Evolutionary conservation across 1,140 invertebrate genomes (phyloP), one percentile per base, ranked within the genome.

Genomic region (Parasteatoda tepidariorum): DNA sequence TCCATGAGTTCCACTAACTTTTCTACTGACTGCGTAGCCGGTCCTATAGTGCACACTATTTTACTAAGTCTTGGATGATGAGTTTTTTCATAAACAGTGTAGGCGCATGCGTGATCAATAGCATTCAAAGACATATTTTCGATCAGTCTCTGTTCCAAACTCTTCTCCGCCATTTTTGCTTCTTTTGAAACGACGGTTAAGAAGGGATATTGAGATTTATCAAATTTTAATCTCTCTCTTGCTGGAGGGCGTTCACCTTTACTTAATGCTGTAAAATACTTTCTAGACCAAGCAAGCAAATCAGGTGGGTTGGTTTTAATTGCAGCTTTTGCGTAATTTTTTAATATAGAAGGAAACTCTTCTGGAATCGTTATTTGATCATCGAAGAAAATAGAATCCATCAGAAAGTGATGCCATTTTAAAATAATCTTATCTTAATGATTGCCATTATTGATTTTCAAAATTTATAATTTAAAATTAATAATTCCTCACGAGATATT

Each of bases 1-100:
- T 96, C 94, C 89, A 99, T 98, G 97, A 99, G 98, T 87, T 97
- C 92, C 88, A 97, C 95, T 34, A 99, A 89, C 87, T 93, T 95
- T 30, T 93, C 93, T 0, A 96, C 93, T 81, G 94, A 92, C 64
- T 93, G 90, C 24, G 96, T 98, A 7, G 93, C 96, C 3, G 98
- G 98, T 34, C 97, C 94, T 94, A 87, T 74, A 88, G 78, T 74
- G 13, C 38, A 41, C 5, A 41, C 38, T 41, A 41, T 41, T 41
- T 41, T 41, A 6, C 5, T 41, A 41, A 41, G 38, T 41, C 13
- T 41, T 6, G 38, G 38, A 41, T 6, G 13, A 6, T 41, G 5
- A 41, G 38, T 5, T 41, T 41, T 41, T 6, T 13, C 13, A 41
- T 41, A 6, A 41, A 41, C 5, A 41, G 5, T 13, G 5, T 6